Percentiles rank a stretch among this genome's conserved stretches.
Evolutionary conservation across 2,797 vertebrate genomes (phyloP).

Genomic region (Brachyrhaphis roseni): DNA sequence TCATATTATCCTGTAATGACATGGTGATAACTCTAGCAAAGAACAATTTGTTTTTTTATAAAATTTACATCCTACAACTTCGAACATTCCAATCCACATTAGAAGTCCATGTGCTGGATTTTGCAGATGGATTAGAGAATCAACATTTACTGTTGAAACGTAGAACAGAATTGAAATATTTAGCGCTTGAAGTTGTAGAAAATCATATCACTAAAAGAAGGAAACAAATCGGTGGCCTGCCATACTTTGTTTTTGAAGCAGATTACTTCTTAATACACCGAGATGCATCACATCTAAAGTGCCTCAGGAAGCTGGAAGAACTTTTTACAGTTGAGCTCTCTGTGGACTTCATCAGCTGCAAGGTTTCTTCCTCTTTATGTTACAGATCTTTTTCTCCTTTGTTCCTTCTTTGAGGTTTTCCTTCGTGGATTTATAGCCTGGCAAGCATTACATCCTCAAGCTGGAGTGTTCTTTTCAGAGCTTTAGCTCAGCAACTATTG

Average conservation of each 20-base stretch:
- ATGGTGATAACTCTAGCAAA: no score
- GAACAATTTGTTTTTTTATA: no score
- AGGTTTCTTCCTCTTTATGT: slow-evolving; percentile 1
- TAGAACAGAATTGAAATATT: not conserved
- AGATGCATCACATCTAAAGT: not conserved
- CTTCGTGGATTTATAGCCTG: not conserved
- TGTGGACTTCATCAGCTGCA: not conserved
- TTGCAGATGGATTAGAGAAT: not conserved
- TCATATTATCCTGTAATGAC: no score
- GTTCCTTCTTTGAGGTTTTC: not conserved
- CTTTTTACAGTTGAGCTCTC: not conserved
- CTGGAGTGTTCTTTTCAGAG: not conserved
- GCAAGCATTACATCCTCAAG: not conserved
- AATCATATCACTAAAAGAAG: no score
- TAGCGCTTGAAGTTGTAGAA: not conserved
- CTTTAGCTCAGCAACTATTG: no score
- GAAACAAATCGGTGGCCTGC: not conserved
- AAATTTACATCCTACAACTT: not conserved
- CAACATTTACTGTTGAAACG: not conserved
- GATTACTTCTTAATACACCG: not conserved
- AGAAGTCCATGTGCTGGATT: not conserved
- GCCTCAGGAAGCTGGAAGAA: not conserved
- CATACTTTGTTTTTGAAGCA: not conserved
- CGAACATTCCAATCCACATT: not conserved
- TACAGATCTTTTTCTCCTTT: not conserved